Evolutionary conservation across 2,888 invertebrate species (phyloP), one percentile per base, ranked within the genome.

Genomic region (Drosophila pseudotalamancana): DNA sequence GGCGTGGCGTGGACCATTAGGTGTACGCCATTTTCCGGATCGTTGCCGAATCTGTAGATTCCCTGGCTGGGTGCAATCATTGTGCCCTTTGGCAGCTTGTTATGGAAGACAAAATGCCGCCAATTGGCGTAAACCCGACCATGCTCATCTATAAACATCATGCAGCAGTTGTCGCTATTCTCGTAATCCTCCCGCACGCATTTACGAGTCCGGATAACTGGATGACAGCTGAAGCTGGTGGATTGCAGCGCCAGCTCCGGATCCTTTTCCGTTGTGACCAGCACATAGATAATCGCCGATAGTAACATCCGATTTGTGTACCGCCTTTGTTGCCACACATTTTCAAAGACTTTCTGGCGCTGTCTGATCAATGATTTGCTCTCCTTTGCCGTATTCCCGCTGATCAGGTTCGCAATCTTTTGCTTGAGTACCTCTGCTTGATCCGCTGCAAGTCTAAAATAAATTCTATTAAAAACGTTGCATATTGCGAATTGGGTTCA

Each of bases 81-180:
- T 0, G 63, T 72, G 57, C 71, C 91, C 57, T 89, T 70, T 3
- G 90, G 90, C 31, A 92, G 75, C 25, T 90, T 90, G 74, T 93
- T 93, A 11, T 89, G 77, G 2, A 74, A 67, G 31, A 92, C 80
- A 71, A 90, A 93, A 29, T 90, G 82, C 2, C 72, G 54, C 93
- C 93, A 93, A 53, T 88, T 89, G 42, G 83, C 54, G 65, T 93
- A 93, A 1, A 91, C 91, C 1, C 92, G 88, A 0, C 88, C 89
- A 19, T 84, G 73, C 79, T 90, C 72, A 80, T 91, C 87, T 65
- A 90, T 60, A 59, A 81, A 81, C 70, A 90, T 51, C 88, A 89
- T 90, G 60, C 90, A 90, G 40, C 90, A 89, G 27, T 76, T 60
- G 3, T 72, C 70, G 42, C 89, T 89, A 37, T 85, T 76, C 25